These are phyloP conservation scores for Myrmecophaga tridactyla DNA, from an alignment of 2,113 vertebrate species.

Conservation along the genomic window DNA sequence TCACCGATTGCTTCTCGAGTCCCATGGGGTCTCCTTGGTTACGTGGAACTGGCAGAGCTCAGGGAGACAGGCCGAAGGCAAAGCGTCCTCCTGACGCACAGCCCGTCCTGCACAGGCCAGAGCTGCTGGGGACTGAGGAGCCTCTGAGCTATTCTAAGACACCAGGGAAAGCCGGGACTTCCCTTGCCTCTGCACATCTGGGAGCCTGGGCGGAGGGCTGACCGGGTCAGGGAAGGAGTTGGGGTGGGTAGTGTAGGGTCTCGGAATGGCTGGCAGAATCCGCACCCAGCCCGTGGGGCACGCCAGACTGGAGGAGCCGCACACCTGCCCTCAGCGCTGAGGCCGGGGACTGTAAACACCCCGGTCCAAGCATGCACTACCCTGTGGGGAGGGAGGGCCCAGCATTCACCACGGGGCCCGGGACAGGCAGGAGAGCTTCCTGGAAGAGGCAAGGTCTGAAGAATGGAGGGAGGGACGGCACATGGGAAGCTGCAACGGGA, in stretches of 20 bases:
- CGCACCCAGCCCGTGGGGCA: too few species aligned
- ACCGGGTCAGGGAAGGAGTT: too few species aligned
- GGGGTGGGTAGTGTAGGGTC: too few species aligned
- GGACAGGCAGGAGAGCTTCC: background rate
- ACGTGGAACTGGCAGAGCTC: accelerated
- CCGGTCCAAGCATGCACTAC: background rate
- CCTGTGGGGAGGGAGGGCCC: background rate
- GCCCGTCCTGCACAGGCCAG: accelerated
- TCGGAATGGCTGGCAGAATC: too few species aligned
- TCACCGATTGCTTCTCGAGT: accelerated
- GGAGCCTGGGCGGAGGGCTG: too few species aligned
- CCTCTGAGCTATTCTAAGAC: too few species aligned
- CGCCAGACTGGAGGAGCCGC: too few species aligned
- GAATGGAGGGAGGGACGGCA: background rate
- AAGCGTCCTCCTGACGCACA: background rate
- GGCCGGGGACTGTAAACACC: accelerated
- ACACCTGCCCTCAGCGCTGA: background rate
- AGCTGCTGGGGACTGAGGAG: background rate
- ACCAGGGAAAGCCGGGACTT: too few species aligned
- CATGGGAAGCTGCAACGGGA: too few species aligned
- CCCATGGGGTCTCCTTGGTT: background rate
- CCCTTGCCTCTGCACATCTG: too few species aligned
- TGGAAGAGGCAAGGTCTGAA: background rate
- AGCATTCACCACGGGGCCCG: background rate
- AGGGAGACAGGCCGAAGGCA: background rate